phyloP scores from a whole-genome alignment of 2,113 vertebrate genomes.

The Gymnorhina tibicen region DNA sequence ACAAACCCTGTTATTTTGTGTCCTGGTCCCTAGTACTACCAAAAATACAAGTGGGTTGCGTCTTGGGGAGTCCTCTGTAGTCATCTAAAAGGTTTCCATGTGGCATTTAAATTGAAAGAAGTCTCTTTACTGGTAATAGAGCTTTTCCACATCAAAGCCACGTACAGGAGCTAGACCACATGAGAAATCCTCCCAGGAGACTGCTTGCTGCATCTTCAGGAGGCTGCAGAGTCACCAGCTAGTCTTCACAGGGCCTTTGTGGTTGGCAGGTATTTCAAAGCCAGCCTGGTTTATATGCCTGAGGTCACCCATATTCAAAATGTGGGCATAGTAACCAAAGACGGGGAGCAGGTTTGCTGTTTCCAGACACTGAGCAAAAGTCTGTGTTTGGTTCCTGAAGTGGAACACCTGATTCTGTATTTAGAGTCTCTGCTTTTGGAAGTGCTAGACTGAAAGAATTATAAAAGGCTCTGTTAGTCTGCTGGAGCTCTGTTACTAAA shows the following conservation, averaged over 20 bases:
- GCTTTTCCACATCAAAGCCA: neutral
- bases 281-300: neutral
- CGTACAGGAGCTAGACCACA: accelerated
- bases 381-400: neutral
- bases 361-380: neutral
- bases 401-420: neutral
- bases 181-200: neutral
- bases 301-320: neutral
- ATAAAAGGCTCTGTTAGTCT: neutral
- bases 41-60: neutral
- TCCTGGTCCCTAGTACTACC: neutral
- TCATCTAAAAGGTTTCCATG: neutral
- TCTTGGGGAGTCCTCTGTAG: neutral
- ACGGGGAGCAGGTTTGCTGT: neutral
- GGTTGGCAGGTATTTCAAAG: neutral
- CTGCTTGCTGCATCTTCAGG: neutral
- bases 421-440: neutral
- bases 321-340: neutral
- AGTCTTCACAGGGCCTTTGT: neutral
- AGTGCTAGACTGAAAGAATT: neutral
- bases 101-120: neutral
- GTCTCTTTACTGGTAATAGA: neutral
- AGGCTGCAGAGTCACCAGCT: neutral
- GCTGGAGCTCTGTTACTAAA: neutral
- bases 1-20: neutral